phyloP scores from a whole-genome alignment of 2,888 invertebrate species.

The Pterostichus niger region DNA sequence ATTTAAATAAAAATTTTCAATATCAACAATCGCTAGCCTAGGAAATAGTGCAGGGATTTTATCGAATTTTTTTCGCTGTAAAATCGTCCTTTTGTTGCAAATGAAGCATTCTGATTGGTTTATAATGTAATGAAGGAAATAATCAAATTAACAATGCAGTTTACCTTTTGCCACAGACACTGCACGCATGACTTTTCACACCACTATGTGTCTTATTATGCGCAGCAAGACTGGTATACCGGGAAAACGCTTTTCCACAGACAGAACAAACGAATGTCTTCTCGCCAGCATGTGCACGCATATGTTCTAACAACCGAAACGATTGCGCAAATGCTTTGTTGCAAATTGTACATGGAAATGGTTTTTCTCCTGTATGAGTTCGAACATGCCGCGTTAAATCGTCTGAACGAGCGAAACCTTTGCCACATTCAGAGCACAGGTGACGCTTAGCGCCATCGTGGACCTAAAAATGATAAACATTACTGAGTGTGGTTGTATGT shows the following conservation, averaged over 20 bases:
- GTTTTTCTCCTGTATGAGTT: constrained; percentile 76
- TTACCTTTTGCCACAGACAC: constrained; percentile 67
- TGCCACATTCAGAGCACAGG: constrained; percentile 76
- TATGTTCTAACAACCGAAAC: constrained; percentile 75
- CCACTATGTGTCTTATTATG: constrained; percentile 69
- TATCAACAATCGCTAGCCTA: too few species aligned
- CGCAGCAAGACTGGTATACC: constrained; percentile 68
- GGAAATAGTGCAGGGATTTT: too few species aligned
- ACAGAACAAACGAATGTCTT: constrained; percentile 75
- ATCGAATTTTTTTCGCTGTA: too few species aligned
- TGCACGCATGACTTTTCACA: constrained; percentile 67
- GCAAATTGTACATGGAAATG: constrained; percentile 75
- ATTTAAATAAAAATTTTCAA: too few species aligned
- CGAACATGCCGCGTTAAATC: constrained; percentile 75
- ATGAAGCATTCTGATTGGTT: too few species aligned
- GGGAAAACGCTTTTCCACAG: constrained; percentile 74
- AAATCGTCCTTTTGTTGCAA: too few species aligned
- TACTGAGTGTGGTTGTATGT: too few species aligned
- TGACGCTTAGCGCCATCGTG: constrained; percentile 75
- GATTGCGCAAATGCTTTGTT: constrained; percentile 75
- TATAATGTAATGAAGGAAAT: too few species aligned
- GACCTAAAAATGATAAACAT: constrained; percentile 70
- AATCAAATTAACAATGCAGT: background rate
- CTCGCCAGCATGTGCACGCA: constrained; percentile 75
- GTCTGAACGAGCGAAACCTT: constrained; percentile 75